phyloP scores from a whole-genome alignment of 64 coral and sea anemone genomes.

The Stichodactyla mertensii region DNA sequence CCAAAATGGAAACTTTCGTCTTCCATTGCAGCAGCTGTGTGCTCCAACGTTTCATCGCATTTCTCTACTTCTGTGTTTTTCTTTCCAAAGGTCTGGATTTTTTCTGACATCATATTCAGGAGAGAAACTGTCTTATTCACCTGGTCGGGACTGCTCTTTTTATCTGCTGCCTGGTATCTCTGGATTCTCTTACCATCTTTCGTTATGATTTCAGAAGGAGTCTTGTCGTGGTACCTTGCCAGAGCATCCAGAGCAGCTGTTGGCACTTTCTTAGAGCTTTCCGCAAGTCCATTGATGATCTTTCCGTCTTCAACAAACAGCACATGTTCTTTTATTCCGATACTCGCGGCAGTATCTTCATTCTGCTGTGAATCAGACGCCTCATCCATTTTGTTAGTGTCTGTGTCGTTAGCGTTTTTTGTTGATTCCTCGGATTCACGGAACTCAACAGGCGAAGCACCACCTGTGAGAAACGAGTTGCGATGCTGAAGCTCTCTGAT shows the following conservation, averaged over 20 bases:
- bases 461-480: background rate
- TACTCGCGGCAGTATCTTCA: background rate
- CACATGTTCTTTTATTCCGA: background rate
- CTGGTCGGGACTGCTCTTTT: background rate
- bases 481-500: background rate
- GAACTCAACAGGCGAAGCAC: background rate
- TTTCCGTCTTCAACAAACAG: background rate
- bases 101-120: background rate
- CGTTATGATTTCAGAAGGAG: background rate
- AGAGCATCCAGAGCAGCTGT: background rate
- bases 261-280: background rate
- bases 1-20: background rate
- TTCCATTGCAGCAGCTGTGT: background rate
- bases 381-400: background rate
- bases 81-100: background rate
- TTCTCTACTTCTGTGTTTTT: background rate
- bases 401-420: background rate
- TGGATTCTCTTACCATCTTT: background rate
- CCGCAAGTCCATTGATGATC: background rate
- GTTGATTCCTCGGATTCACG: background rate
- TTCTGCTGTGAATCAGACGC: background rate
- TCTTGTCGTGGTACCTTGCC: background rate
- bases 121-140: background rate
- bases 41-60: background rate
- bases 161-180: background rate